These are phyloP conservation scores for Chloroclysta siterata DNA, from an alignment of 2,888 invertebrate genomes.

Conservation along the genomic window DNA sequence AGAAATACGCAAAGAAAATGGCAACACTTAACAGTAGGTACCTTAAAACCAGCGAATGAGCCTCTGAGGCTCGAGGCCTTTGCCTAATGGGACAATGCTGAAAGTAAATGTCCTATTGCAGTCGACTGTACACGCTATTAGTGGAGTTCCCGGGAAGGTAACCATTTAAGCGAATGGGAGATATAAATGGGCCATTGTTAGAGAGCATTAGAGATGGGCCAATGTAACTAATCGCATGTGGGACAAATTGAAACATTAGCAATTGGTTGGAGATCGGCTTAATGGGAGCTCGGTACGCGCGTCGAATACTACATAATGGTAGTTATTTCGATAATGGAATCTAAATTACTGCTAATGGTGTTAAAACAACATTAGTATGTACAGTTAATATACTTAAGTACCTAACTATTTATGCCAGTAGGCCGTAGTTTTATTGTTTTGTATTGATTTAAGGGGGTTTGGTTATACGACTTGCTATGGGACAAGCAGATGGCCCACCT, in stretches of 20 bases:
- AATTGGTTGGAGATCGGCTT: conserved; percentile 5
- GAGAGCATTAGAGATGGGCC: conserved; percentile 15
- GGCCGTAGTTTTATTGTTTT: too few relatives aligned
- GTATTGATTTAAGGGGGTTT: too few relatives aligned
- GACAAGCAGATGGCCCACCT: too few relatives aligned
- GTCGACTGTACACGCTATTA: neutral
- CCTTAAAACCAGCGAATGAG: too few relatives aligned
- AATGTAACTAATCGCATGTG: conserved; percentile 14
- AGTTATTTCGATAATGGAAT: conserved; percentile 2
- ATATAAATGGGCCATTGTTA: conserved; percentile 6
- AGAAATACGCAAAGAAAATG: too few relatives aligned
- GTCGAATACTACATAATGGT: neutral
- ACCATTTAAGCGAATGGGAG: conserved; percentile 12
- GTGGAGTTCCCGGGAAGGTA: conserved; percentile 4
- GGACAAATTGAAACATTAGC: conserved; percentile 28
- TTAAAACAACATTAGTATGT: neutral
- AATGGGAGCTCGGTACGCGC: conserved; percentile 16
- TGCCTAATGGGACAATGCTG: too few relatives aligned
- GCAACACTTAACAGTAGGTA: too few relatives aligned
- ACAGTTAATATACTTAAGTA: neutral
- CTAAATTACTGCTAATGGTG: neutral
- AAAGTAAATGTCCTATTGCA: too few relatives aligned
- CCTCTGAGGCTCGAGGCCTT: too few relatives aligned
- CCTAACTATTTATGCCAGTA: too few relatives aligned
- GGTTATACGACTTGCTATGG: too few relatives aligned